These are phyloP conservation scores for Vespertilio murinus DNA, from an alignment of 2,797 vertebrate species.

Conservation along the genomic window DNA sequence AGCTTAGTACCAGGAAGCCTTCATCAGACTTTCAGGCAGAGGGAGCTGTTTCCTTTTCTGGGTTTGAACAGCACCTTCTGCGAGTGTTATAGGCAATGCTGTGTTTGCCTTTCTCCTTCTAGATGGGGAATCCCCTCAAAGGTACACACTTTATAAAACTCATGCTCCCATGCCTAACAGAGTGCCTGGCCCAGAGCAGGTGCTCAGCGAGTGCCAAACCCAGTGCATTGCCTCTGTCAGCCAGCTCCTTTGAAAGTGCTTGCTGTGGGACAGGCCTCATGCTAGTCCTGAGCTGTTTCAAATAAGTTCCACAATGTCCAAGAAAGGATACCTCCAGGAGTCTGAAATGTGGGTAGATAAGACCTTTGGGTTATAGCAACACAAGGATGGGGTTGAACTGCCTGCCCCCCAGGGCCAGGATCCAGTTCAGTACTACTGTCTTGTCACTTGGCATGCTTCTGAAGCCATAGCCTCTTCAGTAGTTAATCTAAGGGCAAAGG, in stretches of 20 bases:
- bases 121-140: background rate
- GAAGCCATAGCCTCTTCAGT: background rate
- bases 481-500: conserved; percentile 19
- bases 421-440: background rate
- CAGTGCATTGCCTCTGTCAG: background rate
- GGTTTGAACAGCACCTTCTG: background rate
- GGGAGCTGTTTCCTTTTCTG: conserved; percentile 52
- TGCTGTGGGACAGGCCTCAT: background rate
- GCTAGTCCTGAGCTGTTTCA: background rate
- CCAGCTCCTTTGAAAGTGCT: background rate
- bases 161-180: background rate
- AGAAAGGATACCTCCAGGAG: background rate
- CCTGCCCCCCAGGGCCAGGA: background rate
- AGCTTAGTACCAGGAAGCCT: conserved; percentile 19
- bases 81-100: background rate
- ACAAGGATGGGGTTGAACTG: background rate
- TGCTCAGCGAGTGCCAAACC: background rate
- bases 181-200: background rate
- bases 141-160: background rate
- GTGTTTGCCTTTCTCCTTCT: conserved; percentile 18
- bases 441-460: background rate
- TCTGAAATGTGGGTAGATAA: background rate
- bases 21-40: conserved; percentile 48
- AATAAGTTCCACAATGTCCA: background rate
- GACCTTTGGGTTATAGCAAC: background rate